These are phyloP conservation scores for Dolichopus griseipennis DNA, from an alignment of 2,888 invertebrate genomes.

Conservation along the genomic window DNA sequence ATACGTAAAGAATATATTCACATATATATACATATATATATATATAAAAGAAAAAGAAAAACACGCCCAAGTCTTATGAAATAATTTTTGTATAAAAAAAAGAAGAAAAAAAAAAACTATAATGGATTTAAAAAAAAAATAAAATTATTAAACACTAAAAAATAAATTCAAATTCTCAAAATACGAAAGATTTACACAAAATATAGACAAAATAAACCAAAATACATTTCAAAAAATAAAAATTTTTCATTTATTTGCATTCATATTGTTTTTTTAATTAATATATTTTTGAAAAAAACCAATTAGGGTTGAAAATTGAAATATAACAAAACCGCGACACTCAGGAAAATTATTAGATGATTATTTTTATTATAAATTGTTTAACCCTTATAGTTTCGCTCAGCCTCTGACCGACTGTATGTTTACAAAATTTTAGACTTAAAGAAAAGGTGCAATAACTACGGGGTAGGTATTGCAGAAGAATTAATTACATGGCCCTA, in stretches of 20 bases:
- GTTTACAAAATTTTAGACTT: too few relatives aligned
- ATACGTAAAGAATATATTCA: conserved; percentile 8
- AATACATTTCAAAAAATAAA: background rate
- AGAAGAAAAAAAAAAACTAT: conserved; percentile 25
- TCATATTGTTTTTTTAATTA: too few relatives aligned
- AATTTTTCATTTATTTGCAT: background rate
- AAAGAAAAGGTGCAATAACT: too few relatives aligned
- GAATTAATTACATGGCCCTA: too few relatives aligned
- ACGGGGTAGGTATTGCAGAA: too few relatives aligned
- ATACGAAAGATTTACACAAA: background rate
- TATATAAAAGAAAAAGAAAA: conserved; percentile 26
- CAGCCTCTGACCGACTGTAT: too few relatives aligned
- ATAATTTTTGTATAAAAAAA: conserved; percentile 10
- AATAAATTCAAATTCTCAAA: background rate
- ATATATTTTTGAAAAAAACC: too few relatives aligned
- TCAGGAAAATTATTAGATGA: too few relatives aligned
- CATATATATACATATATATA: conserved; percentile 10
- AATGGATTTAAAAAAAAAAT: conserved; percentile 1
- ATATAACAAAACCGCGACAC: too few relatives aligned
- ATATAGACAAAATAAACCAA: background rate
- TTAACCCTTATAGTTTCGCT: too few relatives aligned
- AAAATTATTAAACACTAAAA: background rate
- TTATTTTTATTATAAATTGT: too few relatives aligned
- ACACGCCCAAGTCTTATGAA: conserved; percentile 44
- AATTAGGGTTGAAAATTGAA: too few relatives aligned